These are phyloP conservation scores for Gorsachius magnificus DNA, from an alignment of 2,797 vertebrate genomes.

Conservation along the genomic window DNA sequence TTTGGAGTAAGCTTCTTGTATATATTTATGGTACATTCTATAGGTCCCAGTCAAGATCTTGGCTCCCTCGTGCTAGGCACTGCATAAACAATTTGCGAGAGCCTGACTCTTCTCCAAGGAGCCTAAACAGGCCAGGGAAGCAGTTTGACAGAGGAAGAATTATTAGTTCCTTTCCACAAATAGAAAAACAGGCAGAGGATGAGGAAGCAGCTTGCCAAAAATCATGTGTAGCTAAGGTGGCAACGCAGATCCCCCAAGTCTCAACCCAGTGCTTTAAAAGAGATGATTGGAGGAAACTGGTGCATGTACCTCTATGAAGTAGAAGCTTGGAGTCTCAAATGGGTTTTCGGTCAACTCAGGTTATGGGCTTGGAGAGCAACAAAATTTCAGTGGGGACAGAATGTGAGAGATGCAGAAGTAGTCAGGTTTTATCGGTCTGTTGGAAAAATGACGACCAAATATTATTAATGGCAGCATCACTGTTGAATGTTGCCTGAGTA, in stretches of 20 bases:
- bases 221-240: not conserved
- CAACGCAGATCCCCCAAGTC: not conserved
- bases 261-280: not conserved
- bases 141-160: not conserved
- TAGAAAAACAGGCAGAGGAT: not conserved
- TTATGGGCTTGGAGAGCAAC: not conserved
- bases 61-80: not conserved
- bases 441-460: not conserved
- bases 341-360: not conserved
- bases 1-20: not conserved
- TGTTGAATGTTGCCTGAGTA: not conserved
- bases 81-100: not conserved
- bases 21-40: not conserved
- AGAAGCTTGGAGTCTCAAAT: not conserved
- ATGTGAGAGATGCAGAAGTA: not conserved
- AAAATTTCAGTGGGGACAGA: not conserved
- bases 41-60: not conserved
- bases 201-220: not conserved
- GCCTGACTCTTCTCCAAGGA: conserved; percentile 1
- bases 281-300: not conserved
- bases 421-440: not conserved
- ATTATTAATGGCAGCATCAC: not conserved
- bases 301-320: not conserved
- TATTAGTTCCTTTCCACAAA: not conserved
- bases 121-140: not conserved